Conservation (phyloP, 2,797 vertebrate genomes). For the Acomys russatus region DNA sequence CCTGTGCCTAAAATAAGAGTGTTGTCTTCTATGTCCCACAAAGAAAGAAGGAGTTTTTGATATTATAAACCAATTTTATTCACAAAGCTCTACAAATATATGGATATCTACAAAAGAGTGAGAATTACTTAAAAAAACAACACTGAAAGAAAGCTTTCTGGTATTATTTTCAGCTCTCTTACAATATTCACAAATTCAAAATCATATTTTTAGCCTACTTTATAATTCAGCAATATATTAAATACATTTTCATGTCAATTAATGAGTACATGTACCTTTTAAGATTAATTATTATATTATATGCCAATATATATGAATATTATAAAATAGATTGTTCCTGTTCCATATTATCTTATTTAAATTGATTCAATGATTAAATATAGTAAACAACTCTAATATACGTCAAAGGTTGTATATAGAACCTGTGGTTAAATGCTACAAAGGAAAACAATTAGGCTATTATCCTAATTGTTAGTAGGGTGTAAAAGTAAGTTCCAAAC, state of each 20-base stretch:
- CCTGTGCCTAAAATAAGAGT: background rate
- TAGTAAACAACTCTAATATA: background rate
- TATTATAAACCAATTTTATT: background rate
- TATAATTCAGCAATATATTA: background rate
- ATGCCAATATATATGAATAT: background rate
- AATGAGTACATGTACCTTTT: background rate
- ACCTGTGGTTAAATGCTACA: background rate
- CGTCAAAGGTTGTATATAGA: background rate
- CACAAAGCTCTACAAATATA: slow-evolving; percentile 38
- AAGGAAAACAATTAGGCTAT: background rate
- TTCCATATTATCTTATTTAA: background rate
- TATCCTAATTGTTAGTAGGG: background rate
- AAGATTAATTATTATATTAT: background rate
- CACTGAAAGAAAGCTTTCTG: background rate
- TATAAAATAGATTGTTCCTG: background rate
- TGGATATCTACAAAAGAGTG: background rate
- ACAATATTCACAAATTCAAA: background rate
- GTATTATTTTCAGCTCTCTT: background rate
- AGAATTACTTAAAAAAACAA: background rate
- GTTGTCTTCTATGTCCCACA: background rate
- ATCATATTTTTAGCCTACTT: background rate
- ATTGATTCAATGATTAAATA: slow-evolving; percentile 17
- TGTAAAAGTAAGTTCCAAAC: background rate
- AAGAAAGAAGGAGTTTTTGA: slow-evolving; percentile 27
- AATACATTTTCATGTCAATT: background rate